phyloP scores from a whole-genome alignment of 2,113 vertebrate species.

The Gymnocephalus cernua region DNA sequence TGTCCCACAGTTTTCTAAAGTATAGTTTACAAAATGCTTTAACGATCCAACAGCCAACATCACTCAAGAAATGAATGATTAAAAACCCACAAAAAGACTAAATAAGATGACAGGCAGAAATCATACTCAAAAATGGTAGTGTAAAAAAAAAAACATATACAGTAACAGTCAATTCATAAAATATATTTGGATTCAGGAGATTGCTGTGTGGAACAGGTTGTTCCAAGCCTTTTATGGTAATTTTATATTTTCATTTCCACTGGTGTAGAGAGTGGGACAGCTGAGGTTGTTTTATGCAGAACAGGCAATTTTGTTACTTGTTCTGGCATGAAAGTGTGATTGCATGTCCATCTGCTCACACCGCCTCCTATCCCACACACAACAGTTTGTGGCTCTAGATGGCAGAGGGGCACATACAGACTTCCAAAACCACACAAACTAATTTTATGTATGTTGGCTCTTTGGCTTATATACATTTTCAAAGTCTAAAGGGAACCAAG shows the following conservation, averaged over 20 bases:
- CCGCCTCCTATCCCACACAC: not conserved
- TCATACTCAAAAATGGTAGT: not conserved
- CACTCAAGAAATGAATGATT: not conserved
- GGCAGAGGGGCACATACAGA: not conserved
- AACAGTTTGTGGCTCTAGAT: not conserved
- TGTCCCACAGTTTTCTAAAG: not conserved
- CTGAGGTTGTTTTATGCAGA: conserved; percentile 11
- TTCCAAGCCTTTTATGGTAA: not conserved
- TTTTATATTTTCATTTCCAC: conserved; percentile 1
- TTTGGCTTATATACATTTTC: not conserved
- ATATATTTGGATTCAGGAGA: not conserved
- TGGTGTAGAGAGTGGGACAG: not conserved
- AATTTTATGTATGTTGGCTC: not conserved
- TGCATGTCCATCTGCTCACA: not conserved
- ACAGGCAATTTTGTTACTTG: conserved; percentile 15
- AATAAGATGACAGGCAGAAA: not conserved
- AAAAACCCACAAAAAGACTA: not conserved
- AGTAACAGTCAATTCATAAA: not conserved
- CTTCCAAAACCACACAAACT: conserved; percentile 15
- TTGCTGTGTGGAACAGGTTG: not conserved
- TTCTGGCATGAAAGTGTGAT: conserved; percentile 19
- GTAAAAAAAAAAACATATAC: not conserved
- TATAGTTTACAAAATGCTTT: conserved; percentile 4
- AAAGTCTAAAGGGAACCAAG: not conserved
- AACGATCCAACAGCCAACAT: not conserved